Evolutionary conservation across 2,888 invertebrate genomes (phyloP).

Genomic region (Catocala fraxini): DNA sequence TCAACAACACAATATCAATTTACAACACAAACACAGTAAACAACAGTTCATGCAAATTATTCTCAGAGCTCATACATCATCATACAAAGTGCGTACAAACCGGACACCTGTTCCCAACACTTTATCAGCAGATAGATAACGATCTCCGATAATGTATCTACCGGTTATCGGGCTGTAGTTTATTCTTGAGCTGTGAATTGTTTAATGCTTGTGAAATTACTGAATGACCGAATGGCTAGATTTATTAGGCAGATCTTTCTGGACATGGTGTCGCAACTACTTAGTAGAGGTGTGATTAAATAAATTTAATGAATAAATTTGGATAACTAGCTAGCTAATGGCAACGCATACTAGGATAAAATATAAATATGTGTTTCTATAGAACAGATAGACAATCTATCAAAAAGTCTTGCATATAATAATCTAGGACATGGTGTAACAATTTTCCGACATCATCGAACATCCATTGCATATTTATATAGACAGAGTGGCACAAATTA

Average conservation of each 20-base stretch:
- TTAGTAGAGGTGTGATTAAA: no score
- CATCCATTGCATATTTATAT: no score
- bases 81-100: constrained; percentile 9
- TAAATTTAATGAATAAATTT: no score
- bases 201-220: constrained; percentile 4
- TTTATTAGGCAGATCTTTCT: neutral
- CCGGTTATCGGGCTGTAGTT: constrained; percentile 2
- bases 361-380: no score
- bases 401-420: no score
- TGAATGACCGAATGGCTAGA: constrained; percentile 2
- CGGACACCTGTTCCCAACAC: constrained; percentile 7
- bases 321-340: no score
- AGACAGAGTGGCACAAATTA: no score
- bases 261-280: neutral
- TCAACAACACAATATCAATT: neutral
- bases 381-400: no score
- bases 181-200: constrained; percentile 10
- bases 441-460: no score
- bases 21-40: neutral
- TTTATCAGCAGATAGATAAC: constrained; percentile 12
- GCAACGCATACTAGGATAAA: no score
- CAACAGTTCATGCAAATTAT: constrained; percentile 1
- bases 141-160: constrained; percentile 16
- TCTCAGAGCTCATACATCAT: constrained; percentile 5
- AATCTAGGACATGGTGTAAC: no score